Conservation (phyloP, 2,888 invertebrate genomes). For the Drosophila yooni region DNA sequence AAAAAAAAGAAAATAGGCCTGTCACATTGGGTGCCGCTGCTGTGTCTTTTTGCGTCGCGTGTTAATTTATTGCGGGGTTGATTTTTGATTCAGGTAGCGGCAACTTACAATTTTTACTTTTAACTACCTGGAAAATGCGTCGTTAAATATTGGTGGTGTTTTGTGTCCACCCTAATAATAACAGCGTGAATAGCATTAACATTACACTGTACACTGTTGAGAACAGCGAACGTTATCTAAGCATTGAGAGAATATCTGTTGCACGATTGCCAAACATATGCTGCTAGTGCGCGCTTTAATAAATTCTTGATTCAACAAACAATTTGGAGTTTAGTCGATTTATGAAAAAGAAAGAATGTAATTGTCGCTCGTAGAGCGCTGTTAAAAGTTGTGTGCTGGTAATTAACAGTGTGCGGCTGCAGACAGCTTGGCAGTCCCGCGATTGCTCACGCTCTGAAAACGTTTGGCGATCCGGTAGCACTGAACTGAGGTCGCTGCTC, state of each 20-base stretch:
- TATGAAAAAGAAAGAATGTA: not conserved
- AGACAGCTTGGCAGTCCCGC: conserved; percentile 42
- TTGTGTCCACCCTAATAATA: conserved; percentile 43
- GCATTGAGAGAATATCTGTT: not conserved
- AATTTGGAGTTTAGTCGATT: no score
- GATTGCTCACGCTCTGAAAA: conserved; percentile 23
- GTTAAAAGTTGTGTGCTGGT: conserved; percentile 34
- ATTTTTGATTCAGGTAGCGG: conserved; percentile 64
- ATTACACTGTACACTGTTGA: conserved; percentile 15
- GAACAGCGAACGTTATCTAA: conserved; percentile 22
- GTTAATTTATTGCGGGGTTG: conserved; percentile 74
- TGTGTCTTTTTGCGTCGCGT: conserved; percentile 61
- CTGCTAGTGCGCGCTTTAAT: not conserved
- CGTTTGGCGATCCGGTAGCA: conserved; percentile 57
- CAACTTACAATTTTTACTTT: conserved; percentile 45
- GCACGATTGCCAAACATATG: not conserved
- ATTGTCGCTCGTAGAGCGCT: conserved; percentile 23
- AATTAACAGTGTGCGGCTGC: conserved; percentile 10
- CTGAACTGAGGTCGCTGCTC: conserved; percentile 41
- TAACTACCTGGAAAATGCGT: conserved; percentile 66
- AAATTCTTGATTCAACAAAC: not conserved
- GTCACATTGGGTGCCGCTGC: conserved; percentile 40
- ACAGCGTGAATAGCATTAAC: conserved; percentile 29
- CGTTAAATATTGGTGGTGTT: conserved; percentile 35
- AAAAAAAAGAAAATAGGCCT: conserved; percentile 46